These are phyloP conservation scores for Leptothorax acervorum DNA, from an alignment of 2,888 invertebrate species.

Conservation along the genomic window DNA sequence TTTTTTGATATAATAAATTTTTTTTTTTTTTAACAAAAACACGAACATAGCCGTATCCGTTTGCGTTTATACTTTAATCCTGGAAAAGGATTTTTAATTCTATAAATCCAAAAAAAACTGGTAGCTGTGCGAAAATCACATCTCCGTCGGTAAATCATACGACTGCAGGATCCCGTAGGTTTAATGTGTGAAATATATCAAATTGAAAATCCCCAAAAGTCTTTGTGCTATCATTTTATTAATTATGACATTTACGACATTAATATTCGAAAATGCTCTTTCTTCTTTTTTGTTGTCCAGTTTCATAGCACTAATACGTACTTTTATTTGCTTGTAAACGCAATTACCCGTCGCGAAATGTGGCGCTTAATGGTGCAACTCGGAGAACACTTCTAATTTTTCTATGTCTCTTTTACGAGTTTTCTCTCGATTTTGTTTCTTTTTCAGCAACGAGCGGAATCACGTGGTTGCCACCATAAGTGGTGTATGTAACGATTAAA, in stretches of 20 bases:
- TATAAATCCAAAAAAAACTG: no score
- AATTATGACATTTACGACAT: not conserved
- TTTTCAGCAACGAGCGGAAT: not conserved
- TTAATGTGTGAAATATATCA: not conserved
- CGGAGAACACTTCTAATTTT: constrained; percentile 5
- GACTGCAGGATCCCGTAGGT: no score
- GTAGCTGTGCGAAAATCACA: no score
- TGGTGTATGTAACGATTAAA: constrained; percentile 4
- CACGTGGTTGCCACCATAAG: not conserved
- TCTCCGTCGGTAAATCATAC: no score
- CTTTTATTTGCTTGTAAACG: constrained; percentile 30
- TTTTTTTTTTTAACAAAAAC: no score
- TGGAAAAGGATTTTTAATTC: no score
- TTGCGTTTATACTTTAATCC: no score
- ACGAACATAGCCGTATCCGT: no score
- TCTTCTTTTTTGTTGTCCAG: not conserved
- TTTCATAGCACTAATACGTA: not conserved
- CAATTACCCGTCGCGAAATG: constrained; percentile 16
- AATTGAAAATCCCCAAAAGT: not conserved
- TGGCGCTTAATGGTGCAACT: constrained; percentile 14
- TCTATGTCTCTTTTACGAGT: constrained; percentile 8
- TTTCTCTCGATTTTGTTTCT: constrained; percentile 6
- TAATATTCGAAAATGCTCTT: no score
- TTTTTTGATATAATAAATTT: no score
- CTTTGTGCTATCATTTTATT: not conserved